Evolutionary conservation across 2,113 vertebrate genomes (phyloP), one percentile per base, ranked within the genome.

Genomic region (Channa argus): DNA sequence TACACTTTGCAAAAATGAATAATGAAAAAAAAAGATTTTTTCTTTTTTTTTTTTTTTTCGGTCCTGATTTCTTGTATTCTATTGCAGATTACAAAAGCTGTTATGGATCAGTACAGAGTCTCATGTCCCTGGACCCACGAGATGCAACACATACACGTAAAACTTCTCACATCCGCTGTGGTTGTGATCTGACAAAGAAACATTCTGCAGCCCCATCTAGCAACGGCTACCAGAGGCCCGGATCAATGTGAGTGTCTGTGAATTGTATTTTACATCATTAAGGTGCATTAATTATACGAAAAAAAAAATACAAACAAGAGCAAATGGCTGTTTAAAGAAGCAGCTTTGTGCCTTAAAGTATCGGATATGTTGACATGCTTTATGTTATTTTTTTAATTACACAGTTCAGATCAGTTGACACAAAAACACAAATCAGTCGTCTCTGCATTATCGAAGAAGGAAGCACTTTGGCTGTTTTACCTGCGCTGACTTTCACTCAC

Each of bases 161-260:
- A 79, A 15, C 45, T 3, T 73, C 79, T 85, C 96, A 97, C 79
- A 84, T 76, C 6, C 87, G 92, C 52, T 96, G 95, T 80, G 63
- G 75, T 63, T 82, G 88, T 0, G 95, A 98, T 39, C 85, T 97
- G 82, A 95, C 94, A 62, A 88, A 93, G 0, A 97, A 96, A 93
- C 80, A 92, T 93, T 79, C 89, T 91, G 67, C 95, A 94, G 82
- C 92, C 4, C 93, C 94, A 5, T 93, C 96, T 33, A 98, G 94
- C 91, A 99, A 98, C 37, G 96, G 96, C 60, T 99, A 98, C 91
- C 96, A 98, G 90, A 96, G 94, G 68, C 97, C 98, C 0, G 96
- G 94, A 78, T 97, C 96, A 51, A 83, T 97, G 97, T 99, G 95
- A 97, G 97, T 86, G 15, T 77, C 37, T 53, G 11, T 37, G 8